Percentiles rank a stretch among this genome's conserved stretches.
Evolutionary conservation across 2,113 vertebrate genomes (phyloP).

Genomic region (Hassar affinis): DNA sequence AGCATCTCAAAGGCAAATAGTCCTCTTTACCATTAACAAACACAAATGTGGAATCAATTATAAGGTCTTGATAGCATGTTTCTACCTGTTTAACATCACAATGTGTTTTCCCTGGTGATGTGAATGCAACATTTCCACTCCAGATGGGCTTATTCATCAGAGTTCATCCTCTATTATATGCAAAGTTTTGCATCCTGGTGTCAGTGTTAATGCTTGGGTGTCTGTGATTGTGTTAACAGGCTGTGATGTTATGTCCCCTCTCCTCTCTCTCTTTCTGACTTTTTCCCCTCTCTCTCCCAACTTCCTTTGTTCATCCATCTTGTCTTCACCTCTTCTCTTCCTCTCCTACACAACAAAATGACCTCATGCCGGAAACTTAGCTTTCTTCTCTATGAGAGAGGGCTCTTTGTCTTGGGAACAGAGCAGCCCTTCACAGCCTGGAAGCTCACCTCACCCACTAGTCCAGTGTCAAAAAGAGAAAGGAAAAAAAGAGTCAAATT

Average conservation of each 20-base stretch:
- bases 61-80: background rate
- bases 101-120: background rate
- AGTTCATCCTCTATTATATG: constrained; percentile 7
- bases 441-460: constrained; percentile 71
- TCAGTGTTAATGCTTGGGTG: constrained; percentile 66
- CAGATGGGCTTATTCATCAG: background rate
- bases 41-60: background rate
- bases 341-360: constrained; percentile 79
- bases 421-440: constrained; percentile 77
- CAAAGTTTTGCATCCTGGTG: constrained; percentile 37
- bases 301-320: constrained; percentile 58
- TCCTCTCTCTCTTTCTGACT: constrained; percentile 7
- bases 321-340: constrained; percentile 76
- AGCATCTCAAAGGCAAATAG: background rate
- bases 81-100: background rate
- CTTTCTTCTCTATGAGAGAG: constrained; percentile 76
- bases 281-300: background rate
- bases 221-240: constrained; percentile 65
- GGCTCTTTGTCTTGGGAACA: constrained; percentile 81
- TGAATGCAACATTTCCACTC: background rate
- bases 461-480: constrained; percentile 9
- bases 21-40: background rate
- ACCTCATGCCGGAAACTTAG: constrained; percentile 83
- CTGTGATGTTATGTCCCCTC: constrained; percentile 67
- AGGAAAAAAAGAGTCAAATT: background rate